Base-by-base conservation (phyloP, 2,113 vertebrate genomes). In the Syrmaticus mikado region DNA sequence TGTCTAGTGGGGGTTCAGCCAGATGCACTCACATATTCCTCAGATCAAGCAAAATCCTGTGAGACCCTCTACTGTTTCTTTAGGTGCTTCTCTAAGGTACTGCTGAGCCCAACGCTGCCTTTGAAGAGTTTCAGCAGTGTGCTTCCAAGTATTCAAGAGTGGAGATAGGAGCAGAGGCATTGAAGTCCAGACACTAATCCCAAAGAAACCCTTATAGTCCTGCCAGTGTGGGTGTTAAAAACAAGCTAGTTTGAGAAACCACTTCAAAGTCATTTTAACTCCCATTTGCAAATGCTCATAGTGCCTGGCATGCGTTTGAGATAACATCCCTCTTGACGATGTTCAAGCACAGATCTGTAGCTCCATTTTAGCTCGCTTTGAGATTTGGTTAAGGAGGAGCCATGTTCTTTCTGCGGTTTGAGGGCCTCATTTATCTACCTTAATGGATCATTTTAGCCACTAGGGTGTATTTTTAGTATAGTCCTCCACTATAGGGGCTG, bases 201-300 rank as follows among this genome's bases (percentile, higher is more conserved):
- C 86, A 52, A 84, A 80, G 67, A 73, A 91, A 50, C 53, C 53
- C 74, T 89, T 68, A 9, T 6, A 84, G 86, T 70, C 21, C 66
- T 92, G 86, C 74, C 77, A 79, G 46, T 7, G n/a, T 76, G 72
- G 71, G 45, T 68, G 83, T 58, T 79, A 76, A 66, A 92, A 87
- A 46, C 62, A 89, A 85, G 24, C 34, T 10, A 61, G 57, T 12
- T 65, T 52, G 52, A 73, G 58, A 46, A 89, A 73, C 18, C 0
- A 5, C 81, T 92, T 87, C 89, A 65, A 73, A 94, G 85, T 41
- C 3, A 20, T 82, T 73, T 75, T 32, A 75, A 30, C 4, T 82
- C 4, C 50, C 46, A 64, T 92, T 55, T 64, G 82, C 91, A 74
- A 52, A 55, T 27, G 32, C 55, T 94, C 12, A 38, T n/a, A 1